Percentiles rank a stretch among this genome's conserved stretches.
These are phyloP conservation scores for Macrosteles quadrilineatus DNA, from an alignment of 1,140 invertebrate genomes.

Conservation along the genomic window DNA sequence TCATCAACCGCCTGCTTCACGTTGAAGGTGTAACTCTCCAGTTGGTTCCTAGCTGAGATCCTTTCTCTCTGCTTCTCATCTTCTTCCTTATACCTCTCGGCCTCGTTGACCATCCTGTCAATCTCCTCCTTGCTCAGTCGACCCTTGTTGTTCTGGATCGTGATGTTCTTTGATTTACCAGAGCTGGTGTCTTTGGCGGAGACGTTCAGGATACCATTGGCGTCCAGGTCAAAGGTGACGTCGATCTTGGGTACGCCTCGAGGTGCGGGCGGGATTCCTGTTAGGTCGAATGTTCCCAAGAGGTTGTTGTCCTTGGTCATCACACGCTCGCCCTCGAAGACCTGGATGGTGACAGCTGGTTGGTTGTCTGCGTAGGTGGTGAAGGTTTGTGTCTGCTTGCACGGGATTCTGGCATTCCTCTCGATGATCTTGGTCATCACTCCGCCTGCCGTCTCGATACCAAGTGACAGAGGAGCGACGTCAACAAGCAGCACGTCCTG, in stretches of 20 bases:
- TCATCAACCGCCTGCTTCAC: constrained; percentile 59
- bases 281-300: no score
- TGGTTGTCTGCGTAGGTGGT: constrained; percentile 69
- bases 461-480: no score
- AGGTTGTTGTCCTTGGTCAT: constrained; percentile 84
- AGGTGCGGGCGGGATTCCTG: constrained; percentile 78
- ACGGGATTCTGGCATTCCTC: constrained; percentile 62
- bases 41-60: constrained; percentile 63
- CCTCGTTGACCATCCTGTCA: constrained; percentile 67
- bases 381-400: constrained; percentile 62
- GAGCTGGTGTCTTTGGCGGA: constrained; percentile 55
- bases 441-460: constrained; percentile 48
- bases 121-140: constrained; percentile 60
- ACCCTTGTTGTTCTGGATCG: constrained; percentile 59
- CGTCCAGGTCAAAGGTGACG: no score
- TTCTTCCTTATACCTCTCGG: constrained; percentile 61
- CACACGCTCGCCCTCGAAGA: constrained; percentile 80
- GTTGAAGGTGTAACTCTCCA: constrained; percentile 71
- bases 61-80: constrained; percentile 57
- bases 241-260: no score
- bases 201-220: constrained; percentile 59
- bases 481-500: constrained; percentile 57
- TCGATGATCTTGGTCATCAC: constrained; percentile 64
- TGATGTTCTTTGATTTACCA: no score
- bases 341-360: no score